Evolutionary conservation across 2,888 invertebrate genomes (phyloP), one percentile per base, ranked within the genome.

Genomic region (Cataglyphis albicans): DNA sequence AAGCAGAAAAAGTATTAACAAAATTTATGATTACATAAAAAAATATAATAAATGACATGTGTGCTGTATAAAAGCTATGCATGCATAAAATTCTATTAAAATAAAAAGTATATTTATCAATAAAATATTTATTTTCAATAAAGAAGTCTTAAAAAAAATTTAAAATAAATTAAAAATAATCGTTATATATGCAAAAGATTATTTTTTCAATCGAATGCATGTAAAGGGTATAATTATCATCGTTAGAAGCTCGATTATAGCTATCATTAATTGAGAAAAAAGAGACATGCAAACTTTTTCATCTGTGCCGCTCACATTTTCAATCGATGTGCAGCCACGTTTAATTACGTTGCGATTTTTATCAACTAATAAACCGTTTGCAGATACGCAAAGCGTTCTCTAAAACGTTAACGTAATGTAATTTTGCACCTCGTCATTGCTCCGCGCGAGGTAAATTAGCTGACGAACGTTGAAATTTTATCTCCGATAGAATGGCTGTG

Each of bases 401-500:
- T 70, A 44, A 78, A 78, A 78, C 41, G 59, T 48, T 78, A 70
- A 18, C 64, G 55, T 64, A 81, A 81, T 75, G 35, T 48, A 65
- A 64, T 76, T 67, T 57, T 38, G 65, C 74, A 65, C 35, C 35
- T 65, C 35, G 41, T 25, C 76, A 35, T 52, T 44, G 75, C 48
- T 67, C 9, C 21, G 72, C 70, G 64, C 64, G 67, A 80, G 61
- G 64, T 64, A 70, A 80, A 87, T 87, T 85, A 88, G 86, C 82
- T 87, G 81, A 81, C 81, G 87, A 87, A 89, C 59, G 64, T 76
- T 73, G 72, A 80, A 89, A 83, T 89, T 90, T 90, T 89, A 85
- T 88, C 84, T 82, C 90, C 75, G 74, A 81, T 76, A 84, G 84
- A 88, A 90, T 83, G 83, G 70, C 70, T 80, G 63, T 88, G 88